Percentiles rank a stretch among this genome's conserved stretches.
phyloP scores from a whole-genome alignment of 37 sponge, comb jelly and placozoan genomes.

The Cliona cf. orientalis region DNA sequence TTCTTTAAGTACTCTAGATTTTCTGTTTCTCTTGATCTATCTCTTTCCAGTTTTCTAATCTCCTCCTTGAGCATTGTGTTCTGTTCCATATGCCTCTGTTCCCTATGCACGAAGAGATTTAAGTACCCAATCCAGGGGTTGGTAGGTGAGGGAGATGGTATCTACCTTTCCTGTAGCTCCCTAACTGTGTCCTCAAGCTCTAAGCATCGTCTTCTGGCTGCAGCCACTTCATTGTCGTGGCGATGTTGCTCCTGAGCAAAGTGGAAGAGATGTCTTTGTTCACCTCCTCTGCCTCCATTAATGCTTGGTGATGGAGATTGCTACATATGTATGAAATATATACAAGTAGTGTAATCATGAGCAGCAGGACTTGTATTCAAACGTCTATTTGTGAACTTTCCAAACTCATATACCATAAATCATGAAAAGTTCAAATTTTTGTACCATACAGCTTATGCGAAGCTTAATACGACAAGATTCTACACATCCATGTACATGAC shows the following conservation, averaged over 20 bases:
- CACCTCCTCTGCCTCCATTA: not conserved
- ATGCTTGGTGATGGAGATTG: not conserved
- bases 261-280: slow-evolving; percentile 41
- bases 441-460: no score
- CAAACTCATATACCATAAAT: no score
- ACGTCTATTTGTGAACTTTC: no score
- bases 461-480: no score
- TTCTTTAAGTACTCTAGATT: slow-evolving; percentile 91
- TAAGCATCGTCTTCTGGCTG: slow-evolving; percentile 27
- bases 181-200: slow-evolving; percentile 64
- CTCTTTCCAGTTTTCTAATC: slow-evolving; percentile 83
- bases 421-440: no score
- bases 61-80: slow-evolving; percentile 61
- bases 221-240: slow-evolving; percentile 30
- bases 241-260: slow-evolving; percentile 55
- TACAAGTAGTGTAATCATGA: no score
- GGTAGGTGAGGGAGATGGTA: not conserved
- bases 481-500: no score
- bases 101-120: slow-evolving; percentile 53
- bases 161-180: slow-evolving; percentile 54
- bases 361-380: no score
- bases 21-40: slow-evolving; percentile 89
- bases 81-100: slow-evolving; percentile 68
- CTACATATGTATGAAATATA: no score
- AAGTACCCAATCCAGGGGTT: no score